These are phyloP conservation scores for Sinonovacula constricta DNA, from an alignment of 1,140 invertebrate species.

Conservation along the genomic window DNA sequence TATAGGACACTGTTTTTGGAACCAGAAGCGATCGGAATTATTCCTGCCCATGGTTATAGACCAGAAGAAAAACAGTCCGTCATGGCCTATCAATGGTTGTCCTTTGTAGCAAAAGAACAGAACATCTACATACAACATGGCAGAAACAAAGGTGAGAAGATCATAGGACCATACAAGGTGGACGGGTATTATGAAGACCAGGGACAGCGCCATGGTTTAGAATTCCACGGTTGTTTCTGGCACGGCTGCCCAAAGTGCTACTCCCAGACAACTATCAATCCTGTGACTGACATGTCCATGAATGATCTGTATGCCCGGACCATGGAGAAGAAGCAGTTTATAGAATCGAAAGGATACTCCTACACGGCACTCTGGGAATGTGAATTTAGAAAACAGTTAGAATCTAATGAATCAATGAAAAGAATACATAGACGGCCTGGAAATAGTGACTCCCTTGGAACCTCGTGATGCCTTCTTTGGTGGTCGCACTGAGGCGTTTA, in stretches of 20 bases:
- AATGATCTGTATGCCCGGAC: constrained; percentile 30
- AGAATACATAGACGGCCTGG: not conserved
- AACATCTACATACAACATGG: constrained; percentile 26
- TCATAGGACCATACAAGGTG: constrained; percentile 25
- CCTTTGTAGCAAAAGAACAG: not conserved
- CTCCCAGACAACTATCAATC: not conserved
- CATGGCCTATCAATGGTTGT: constrained; percentile 14
- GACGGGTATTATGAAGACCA: constrained; percentile 32
- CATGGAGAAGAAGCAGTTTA: constrained; percentile 2
- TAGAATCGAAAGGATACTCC: not conserved
- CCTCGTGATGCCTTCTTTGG: not conserved
- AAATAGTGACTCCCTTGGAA: not conserved
- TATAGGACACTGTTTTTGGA: constrained; percentile 6
- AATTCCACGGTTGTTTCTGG: constrained; percentile 56
- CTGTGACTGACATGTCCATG: constrained; percentile 16
- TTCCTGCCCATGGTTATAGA: constrained; percentile 19
- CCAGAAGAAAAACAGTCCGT: constrained; percentile 5
- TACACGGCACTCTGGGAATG: constrained; percentile 10
- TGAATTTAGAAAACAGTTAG: not conserved
- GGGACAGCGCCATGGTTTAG: constrained; percentile 11
- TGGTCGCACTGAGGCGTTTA: not conserved
- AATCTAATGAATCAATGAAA: not conserved
- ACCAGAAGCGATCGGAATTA: not conserved
- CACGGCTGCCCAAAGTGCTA: constrained; percentile 58
- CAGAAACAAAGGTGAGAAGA: constrained; percentile 23